Evolutionary conservation across 2,888 invertebrate species (phyloP).

Genomic region (Erynnis tages): DNA sequence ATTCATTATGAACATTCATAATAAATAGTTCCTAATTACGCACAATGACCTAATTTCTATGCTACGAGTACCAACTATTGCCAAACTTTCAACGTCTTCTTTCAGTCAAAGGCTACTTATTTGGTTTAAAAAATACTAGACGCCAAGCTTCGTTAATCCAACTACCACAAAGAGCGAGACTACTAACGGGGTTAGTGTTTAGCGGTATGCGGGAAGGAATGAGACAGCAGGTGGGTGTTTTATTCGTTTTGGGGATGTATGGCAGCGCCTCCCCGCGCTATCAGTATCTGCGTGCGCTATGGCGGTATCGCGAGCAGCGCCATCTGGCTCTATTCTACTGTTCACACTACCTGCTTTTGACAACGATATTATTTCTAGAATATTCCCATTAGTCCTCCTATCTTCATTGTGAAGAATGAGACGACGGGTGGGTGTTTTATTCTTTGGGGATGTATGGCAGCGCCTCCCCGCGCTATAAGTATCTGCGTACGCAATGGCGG

Average conservation of each 20-base stretch:
- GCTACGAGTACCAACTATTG: too few relatives aligned
- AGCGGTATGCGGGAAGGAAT: constrained; percentile 45
- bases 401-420: too few relatives aligned
- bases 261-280: constrained; percentile 71
- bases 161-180: constrained; percentile 46
- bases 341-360: constrained; percentile 47
- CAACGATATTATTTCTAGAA: neutral
- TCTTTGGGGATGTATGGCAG: constrained; percentile 67
- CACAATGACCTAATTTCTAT: too few relatives aligned
- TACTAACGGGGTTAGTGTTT: constrained; percentile 46
- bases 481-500: constrained; percentile 74
- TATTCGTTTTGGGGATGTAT: constrained; percentile 62
- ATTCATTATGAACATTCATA: too few relatives aligned
- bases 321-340: constrained; percentile 53
- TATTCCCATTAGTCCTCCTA: neutral
- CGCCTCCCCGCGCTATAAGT: constrained; percentile 73
- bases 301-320: constrained; percentile 59
- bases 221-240: constrained; percentile 47
- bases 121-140: too few relatives aligned
- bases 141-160: constrained; percentile 9
- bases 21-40: too few relatives aligned
- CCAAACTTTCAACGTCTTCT: too few relatives aligned
- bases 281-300: constrained; percentile 75
- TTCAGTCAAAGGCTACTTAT: too few relatives aligned
- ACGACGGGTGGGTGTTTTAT: constrained; percentile 45